Conservation (phyloP, 2,888 invertebrate species). For the Cacoxenus indagator region DNA sequence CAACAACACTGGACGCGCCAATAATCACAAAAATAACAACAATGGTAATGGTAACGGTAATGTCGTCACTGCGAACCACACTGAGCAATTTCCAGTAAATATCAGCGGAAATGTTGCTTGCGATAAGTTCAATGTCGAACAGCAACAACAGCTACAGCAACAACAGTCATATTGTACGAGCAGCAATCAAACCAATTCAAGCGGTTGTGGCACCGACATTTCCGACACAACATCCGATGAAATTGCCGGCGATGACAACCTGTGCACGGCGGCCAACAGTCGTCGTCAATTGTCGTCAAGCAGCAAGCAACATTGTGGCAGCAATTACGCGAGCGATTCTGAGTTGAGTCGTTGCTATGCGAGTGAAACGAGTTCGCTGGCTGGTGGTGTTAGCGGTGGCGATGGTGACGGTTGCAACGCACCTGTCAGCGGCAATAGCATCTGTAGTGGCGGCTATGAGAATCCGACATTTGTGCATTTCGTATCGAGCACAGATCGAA, state of each 20-base stretch:
- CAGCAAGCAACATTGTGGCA: conserved; percentile 25
- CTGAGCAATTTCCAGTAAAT: conserved; percentile 19
- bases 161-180: conserved; percentile 33
- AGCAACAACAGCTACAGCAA: conserved; percentile 31
- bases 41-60: conserved; percentile 1
- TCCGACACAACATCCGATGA: conserved; percentile 66
- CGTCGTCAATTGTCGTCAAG: conserved; percentile 21
- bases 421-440: conserved; percentile 28
- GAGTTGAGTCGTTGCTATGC: conserved; percentile 69
- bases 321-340: conserved; percentile 66
- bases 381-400: conserved; percentile 49
- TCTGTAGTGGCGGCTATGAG: conserved; percentile 61
- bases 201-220: conserved; percentile 67
- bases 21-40: neutral
- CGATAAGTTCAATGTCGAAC: conserved; percentile 7
- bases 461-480: conserved; percentile 70
- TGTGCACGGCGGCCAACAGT: conserved; percentile 14
- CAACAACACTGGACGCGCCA: neutral
- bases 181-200: conserved; percentile 67
- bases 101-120: neutral
- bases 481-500: conserved; percentile 39
- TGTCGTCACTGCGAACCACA: conserved; percentile 11
- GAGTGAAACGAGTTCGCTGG: conserved; percentile 69
- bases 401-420: conserved; percentile 40
- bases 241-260: conserved; percentile 50